phyloP scores from a whole-genome alignment of 2,113 vertebrate species.

The Percopsis transmontana region DNA sequence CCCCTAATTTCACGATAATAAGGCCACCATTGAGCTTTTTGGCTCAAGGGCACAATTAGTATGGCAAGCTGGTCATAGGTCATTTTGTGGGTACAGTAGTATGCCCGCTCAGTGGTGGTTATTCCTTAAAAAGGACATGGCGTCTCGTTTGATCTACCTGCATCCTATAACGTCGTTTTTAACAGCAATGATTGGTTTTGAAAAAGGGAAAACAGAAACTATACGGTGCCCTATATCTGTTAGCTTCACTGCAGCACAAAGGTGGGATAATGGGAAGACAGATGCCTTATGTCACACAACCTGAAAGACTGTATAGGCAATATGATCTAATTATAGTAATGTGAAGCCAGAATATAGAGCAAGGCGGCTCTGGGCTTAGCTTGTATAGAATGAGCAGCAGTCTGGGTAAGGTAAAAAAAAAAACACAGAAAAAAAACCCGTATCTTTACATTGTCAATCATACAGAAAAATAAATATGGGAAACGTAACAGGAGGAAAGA shows the following conservation, averaged over 20 bases:
- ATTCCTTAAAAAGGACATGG: background rate
- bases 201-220: conserved; percentile 8
- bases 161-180: conserved; percentile 1
- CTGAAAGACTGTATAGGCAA: conserved; percentile 34
- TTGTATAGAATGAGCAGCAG: conserved; percentile 19
- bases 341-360: conserved; percentile 7
- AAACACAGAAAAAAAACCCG: background rate
- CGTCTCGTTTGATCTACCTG: background rate
- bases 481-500: conserved; percentile 13
- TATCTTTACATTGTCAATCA: background rate
- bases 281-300: background rate
- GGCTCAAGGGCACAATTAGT: background rate
- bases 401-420: conserved; percentile 45
- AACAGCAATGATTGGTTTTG: too few species aligned
- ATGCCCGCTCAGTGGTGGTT: background rate
- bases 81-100: background rate
- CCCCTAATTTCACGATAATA: background rate
- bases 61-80: background rate
- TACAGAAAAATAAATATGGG: background rate
- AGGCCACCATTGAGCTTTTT: background rate
- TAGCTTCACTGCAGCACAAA: conserved; percentile 16
- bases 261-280: conserved; percentile 44
- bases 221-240: conserved; percentile 6
- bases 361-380: conserved; percentile 11
- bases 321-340: conserved; percentile 57